Evolutionary conservation across 2,797 vertebrate species (phyloP), one percentile per base, ranked within the genome.

Genomic region (Helarctos malayanus): DNA sequence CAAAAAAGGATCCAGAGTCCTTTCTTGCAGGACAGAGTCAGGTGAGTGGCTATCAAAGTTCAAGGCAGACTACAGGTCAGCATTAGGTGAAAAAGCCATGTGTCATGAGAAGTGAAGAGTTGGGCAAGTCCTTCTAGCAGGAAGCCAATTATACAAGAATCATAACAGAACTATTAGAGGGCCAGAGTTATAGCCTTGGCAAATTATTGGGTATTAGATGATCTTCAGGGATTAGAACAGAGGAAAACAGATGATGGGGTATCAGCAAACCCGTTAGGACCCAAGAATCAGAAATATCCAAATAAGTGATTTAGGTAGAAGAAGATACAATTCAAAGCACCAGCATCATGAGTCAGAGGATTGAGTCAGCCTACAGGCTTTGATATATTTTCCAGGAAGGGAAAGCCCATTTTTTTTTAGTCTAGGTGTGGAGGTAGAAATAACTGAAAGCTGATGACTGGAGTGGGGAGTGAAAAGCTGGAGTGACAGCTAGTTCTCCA

Each of bases 321-420:
- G 9, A 76, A 54, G 25, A 45, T 2, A 38, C 3, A 84, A 35
- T 93, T 95, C 75, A 86, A 73, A 87, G 11, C n/a, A 71, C 32
- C 12, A 65, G 10, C 45, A 7, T 21, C 45, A 45, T 68, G 32
- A 88, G 21, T 49, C 10, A 61, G 4, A 92, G 7, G 19, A 47
- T 56, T 63, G 11, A 78, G 49, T 59, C 29, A 94, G 52, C n/a
- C 41, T 87, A 38, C 41, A 18, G 69, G 5, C 27, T 69, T 88
- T 90, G 18, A n/a, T 68, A 27, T 84, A 68, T 89, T 65, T 96
- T 83, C 21, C 92, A 27, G 27, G 19, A 91, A 94, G 32, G 23
- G 10, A 73, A 32, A 87, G 5, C 9, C n/a, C 45, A 19, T 91
- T 89, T 94, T 90, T 32, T 63, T 69, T 38, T 38, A 65, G 38